Conservation (phyloP, 2,797 vertebrate genomes). For the Pelochelys cantorii region DNA sequence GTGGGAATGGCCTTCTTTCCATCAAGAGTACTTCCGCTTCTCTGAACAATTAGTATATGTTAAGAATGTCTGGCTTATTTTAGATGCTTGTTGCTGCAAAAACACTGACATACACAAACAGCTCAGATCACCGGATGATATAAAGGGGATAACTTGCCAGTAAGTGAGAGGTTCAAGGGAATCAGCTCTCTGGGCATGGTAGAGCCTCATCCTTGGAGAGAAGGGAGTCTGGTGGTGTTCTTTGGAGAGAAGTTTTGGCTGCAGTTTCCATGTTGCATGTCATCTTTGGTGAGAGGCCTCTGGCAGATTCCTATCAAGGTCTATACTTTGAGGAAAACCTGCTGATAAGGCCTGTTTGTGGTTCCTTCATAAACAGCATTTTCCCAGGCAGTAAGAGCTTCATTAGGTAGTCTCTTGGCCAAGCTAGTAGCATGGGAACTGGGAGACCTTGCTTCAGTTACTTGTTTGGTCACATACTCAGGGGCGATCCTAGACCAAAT, state of each 20-base stretch:
- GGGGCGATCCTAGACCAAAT: too few species aligned
- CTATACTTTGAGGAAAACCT: not conserved
- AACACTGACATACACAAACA: not conserved
- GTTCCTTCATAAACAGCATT: not conserved
- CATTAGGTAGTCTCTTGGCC: not conserved
- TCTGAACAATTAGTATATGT: not conserved
- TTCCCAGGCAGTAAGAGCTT: not conserved
- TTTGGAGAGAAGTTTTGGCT: not conserved
- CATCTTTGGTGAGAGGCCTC: not conserved
- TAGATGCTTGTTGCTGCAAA: not conserved
- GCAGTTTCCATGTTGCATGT: rapidly evolving
- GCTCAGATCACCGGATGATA: not conserved
- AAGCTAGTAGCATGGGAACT: not conserved
- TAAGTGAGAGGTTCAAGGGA: not conserved
- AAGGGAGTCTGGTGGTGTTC: not conserved
- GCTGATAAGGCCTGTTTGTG: not conserved
- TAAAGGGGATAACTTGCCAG: not conserved
- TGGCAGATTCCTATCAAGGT: not conserved
- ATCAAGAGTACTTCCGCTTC: not conserved
- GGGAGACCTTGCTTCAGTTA: not conserved
- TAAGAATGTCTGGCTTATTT: not conserved
- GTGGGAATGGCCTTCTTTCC: not conserved
- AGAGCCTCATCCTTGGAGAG: not conserved
- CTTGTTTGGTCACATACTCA: not conserved
- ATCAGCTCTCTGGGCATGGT: not conserved